Percentiles rank a stretch among this genome's conserved stretches.
These are phyloP conservation scores for Bugulina stolonifera DNA, from an alignment of 2,888 invertebrate species.

Conservation along the genomic window DNA sequence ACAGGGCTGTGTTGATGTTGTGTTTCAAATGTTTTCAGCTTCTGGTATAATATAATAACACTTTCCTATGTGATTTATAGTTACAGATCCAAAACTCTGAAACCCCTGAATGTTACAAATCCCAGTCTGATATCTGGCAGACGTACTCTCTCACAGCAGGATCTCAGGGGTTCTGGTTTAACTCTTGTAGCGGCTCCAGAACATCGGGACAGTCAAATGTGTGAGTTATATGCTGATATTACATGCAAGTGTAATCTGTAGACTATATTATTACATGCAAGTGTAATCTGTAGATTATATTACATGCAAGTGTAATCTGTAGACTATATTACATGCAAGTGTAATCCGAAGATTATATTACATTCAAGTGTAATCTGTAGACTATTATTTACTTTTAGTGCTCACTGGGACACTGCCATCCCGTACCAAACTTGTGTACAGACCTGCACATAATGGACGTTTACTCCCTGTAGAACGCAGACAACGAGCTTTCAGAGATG, in stretches of 20 bases:
- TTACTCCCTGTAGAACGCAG: neutral
- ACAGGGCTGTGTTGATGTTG: too few relatives aligned
- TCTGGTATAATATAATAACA: too few relatives aligned
- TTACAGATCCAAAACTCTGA: neutral
- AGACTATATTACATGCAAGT: too few relatives aligned
- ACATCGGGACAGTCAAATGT: neutral
- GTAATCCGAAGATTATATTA: too few relatives aligned
- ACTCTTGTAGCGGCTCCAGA: neutral
- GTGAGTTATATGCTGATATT: too few relatives aligned
- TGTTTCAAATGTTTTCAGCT: too few relatives aligned
- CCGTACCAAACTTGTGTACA: neutral
- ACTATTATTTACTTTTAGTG: neutral
- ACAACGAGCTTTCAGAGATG: slow-evolving; percentile 2
- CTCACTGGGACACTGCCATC: neutral
- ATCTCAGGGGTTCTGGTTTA: neutral
- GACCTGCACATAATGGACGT: neutral
- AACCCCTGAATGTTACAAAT: neutral
- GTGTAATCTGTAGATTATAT: too few relatives aligned
- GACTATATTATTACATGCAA: too few relatives aligned
- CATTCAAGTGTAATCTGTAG: too few relatives aligned
- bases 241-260: too few relatives aligned
- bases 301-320: too few relatives aligned
- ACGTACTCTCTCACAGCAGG: neutral
- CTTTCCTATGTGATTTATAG: neutral
- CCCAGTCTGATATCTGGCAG: neutral